Evolutionary conservation across 2,888 invertebrate genomes (phyloP), one percentile per base, ranked within the genome.

Genomic region (Odontocolon sp.): DNA sequence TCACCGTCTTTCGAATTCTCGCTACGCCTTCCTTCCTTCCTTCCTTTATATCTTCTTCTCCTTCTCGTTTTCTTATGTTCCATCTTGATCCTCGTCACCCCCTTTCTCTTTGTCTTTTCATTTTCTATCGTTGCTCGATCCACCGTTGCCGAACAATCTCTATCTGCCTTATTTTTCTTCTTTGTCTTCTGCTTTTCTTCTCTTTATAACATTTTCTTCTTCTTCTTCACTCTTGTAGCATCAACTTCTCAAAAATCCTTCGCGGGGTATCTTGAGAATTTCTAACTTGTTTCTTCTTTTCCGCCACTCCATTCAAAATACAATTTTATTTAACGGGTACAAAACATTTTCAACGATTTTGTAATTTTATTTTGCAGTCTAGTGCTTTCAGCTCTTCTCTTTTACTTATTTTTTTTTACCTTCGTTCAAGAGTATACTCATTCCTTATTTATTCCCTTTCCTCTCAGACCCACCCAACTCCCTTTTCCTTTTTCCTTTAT

Each of bases 361-460:
- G 36, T 8, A 36, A 36, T 36, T 36, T 36, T 28, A 6, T 36
- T 36, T 36, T 36, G 36, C 8, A 9, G 9, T 36, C n/a, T 36
- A 36, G 2, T 9, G 8, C 23, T 28, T 64, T 36, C 9, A 38
- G 36, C 36, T 18, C 40, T 40, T 33, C 8, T 14, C 40, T 50
- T 31, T 36, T 40, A 6, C 16, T 36, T 33, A 9, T 23, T 33
- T 67, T 67, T 70, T 38, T 42, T 28, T 16, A 33, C 9, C 50
- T 56, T 33, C 33, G 47, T 33, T 56, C 63, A 23, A 21, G 40
- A 42, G 77, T 38, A 57, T 52, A 66, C 72, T 77, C 67, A 72
- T 77, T 77, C 59, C 68, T 72, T 77, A 68, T 77, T 77, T 77
- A 72, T 77, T 68, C 74, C 56, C 54, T 40, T 59, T 59, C 45